Evolutionary conservation across 2,888 invertebrate genomes (phyloP), one percentile per base, ranked within the genome.

Genomic region (Drosophila paracracens): DNA sequence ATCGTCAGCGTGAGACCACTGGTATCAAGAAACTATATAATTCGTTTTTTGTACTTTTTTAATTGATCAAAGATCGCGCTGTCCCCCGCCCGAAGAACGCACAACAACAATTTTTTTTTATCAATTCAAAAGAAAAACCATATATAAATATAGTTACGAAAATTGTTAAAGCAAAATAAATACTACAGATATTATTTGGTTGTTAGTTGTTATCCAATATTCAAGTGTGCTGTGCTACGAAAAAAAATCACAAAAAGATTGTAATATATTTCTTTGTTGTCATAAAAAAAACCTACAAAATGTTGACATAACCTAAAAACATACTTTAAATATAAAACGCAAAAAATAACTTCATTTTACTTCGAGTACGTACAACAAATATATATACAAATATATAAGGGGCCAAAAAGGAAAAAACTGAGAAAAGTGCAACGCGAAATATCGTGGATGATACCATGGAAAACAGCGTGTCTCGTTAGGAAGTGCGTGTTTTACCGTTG

Each of bases 21-120:
- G 97, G 97, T 74, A 96, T 97, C 91, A 97, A 97, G 94, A 97
- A 97, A 93, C 94, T 97, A 92, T 97, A 97, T 94, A 97, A 97
- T 94, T 97, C 97, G 74, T 97, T 97, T 94, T 97, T 97, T 93
- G 97, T 97, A 83, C 95, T 97, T 93, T 97, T 97, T 94, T 97
- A 97, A 96, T 94, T 91, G 54, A 62, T 77, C 29, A 52, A 61
- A 46, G 75, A 70, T 70, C 53, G 57, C 43, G 43, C 18, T 35
- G 35, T 43, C 35, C 53, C 36, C 33, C 66, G 67, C 66, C 58
- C 61, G 51, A 82, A 77, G 72, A 77, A 80, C 86, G 88, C 88
- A 88, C 86, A 85, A 86, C 80, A 78, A 86, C 80, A 46, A 21
- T 46, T 79, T 81, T 71, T 81, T 71, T 63, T 72, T 65, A 71